Evolutionary conservation across 2,888 invertebrate genomes (phyloP).

Genomic region (Ommatoiulus sabulosus): DNA sequence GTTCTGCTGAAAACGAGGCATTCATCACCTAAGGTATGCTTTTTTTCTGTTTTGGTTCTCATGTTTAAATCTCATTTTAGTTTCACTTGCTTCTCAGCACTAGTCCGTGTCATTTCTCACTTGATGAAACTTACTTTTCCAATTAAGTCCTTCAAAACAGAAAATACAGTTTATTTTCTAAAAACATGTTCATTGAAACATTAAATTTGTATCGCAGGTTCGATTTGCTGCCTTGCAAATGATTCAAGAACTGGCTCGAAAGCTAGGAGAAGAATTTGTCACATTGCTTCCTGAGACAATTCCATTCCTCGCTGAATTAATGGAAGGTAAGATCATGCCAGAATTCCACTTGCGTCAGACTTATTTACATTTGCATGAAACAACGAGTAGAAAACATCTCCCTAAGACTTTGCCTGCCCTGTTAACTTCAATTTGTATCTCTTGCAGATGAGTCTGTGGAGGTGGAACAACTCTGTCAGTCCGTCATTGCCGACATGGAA

Average conservation of each 20-base stretch:
- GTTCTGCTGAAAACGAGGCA: conserved; percentile 88
- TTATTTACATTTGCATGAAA: not conserved
- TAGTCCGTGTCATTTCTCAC: no score
- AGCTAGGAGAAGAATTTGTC: conserved; percentile 88
- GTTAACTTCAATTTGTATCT: conserved; percentile 51
- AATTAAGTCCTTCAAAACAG: no score
- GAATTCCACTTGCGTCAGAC: not conserved
- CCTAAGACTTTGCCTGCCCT: conserved; percentile 53
- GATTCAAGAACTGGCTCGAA: conserved; percentile 82
- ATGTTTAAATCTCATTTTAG: no score
- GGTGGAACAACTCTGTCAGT: conserved; percentile 84
- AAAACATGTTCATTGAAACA: no score
- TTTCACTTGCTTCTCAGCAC: no score
- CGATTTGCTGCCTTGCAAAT: conserved; percentile 79
- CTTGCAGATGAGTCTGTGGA: conserved; percentile 71
- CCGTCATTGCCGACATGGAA: conserved; percentile 85
- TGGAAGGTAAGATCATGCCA: conserved; percentile 80
- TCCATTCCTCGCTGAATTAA: conserved; percentile 90
- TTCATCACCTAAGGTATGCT: conserved; percentile 77
- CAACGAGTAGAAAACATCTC: not conserved
- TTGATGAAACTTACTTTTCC: no score
- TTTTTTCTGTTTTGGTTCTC: not conserved
- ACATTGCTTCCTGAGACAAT: conserved; percentile 91
- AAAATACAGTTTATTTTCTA: no score
- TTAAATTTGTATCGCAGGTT: conserved; percentile 65